phyloP scores from a whole-genome alignment of 2,797 vertebrate genomes.

The Apogon talboti region DNA sequence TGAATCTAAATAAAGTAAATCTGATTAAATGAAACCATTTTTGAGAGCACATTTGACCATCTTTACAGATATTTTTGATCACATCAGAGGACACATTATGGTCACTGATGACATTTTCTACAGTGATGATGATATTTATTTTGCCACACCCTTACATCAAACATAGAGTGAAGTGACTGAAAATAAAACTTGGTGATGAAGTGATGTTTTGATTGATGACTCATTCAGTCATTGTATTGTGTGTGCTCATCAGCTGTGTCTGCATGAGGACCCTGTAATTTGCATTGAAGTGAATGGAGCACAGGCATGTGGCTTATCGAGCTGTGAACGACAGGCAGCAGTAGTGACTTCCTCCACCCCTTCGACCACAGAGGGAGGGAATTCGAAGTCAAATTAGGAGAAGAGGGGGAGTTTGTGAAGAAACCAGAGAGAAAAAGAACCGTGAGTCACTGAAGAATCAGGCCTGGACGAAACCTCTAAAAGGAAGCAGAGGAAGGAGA shows the following conservation, averaged over 20 bases:
- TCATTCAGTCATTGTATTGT: not conserved
- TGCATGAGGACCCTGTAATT: not conserved
- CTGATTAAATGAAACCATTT: too few species aligned
- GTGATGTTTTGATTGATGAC: too few species aligned
- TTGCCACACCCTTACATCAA: too few species aligned
- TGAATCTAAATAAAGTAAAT: too few species aligned
- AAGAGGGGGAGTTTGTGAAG: slow-evolving; percentile 36
- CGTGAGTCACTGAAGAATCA: slow-evolving; percentile 3
- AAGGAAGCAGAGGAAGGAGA: slow-evolving; percentile 15
- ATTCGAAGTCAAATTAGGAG: slow-evolving; percentile 66
- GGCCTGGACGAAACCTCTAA: slow-evolving; percentile 11
- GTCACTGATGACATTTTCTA: too few species aligned
- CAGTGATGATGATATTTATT: too few species aligned
- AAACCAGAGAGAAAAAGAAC: slow-evolving; percentile 43
- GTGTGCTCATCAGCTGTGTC: not conserved
- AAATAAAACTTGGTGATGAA: too few species aligned
- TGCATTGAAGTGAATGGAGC: not conserved
- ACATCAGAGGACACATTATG: too few species aligned
- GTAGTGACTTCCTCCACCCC: slow-evolving; percentile 55
- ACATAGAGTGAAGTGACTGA: too few species aligned
- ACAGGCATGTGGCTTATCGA: not conserved
- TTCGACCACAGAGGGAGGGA: slow-evolving; percentile 64
- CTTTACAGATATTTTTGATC: too few species aligned
- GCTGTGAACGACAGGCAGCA: slow-evolving; percentile 8
- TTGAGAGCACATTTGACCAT: too few species aligned